Base-by-base conservation (phyloP, 92 coral and sea anemone genomes). In the Palythoa caribaeorum region DNA sequence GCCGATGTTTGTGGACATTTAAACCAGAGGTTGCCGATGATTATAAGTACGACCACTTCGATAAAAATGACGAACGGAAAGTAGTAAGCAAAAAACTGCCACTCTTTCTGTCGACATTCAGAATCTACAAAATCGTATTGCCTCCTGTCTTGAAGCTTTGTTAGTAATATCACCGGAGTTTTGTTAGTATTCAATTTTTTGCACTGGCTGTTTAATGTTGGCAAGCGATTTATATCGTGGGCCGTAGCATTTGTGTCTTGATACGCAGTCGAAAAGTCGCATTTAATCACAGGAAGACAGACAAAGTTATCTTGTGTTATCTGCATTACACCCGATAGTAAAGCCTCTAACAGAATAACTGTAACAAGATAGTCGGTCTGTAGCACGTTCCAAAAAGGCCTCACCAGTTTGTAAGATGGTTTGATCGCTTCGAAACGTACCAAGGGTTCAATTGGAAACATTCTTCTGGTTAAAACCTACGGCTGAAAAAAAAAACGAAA, bases 91-190 rank as follows among this genome's bases (percentile, higher is more conserved):
- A 90, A 90, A 77, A 73, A 63, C 51, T 88, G 95, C 16, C 80
- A 54, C 19, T 91, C 91, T 38, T 71, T 87, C 50, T 84, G 84
- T 48, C 87, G 54, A 78, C 95, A 92, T 71, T 75, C 87, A 9
- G 91, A 73, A 17, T 92, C 83, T 5, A 92, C 93, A 84, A 81
- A 92, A 15, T 92, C 92, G 62, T 92, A 92, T 36, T 87, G 93
- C 35, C 85, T 37, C 57, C 87, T 79, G 83, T 90, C 87, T 66
- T 75, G 84, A 15, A 92, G 89, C 17, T 90, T 89, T 14, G 88
- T 75, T 53, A 90, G 19, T n/a, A 90, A 84, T 19, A 50, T 51
- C 20, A 66, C 68, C 13, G 69, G 65, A 38, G 53, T 37, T 55
- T 50, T 38, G 47, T 44, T 40, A 62, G n/a, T 20, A 54, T 21